Percentiles rank a stretch among this genome's conserved stretches.
Evolutionary conservation across 2,113 vertebrate genomes (phyloP).

Genomic region (Eulemur rufifrons): DNA sequence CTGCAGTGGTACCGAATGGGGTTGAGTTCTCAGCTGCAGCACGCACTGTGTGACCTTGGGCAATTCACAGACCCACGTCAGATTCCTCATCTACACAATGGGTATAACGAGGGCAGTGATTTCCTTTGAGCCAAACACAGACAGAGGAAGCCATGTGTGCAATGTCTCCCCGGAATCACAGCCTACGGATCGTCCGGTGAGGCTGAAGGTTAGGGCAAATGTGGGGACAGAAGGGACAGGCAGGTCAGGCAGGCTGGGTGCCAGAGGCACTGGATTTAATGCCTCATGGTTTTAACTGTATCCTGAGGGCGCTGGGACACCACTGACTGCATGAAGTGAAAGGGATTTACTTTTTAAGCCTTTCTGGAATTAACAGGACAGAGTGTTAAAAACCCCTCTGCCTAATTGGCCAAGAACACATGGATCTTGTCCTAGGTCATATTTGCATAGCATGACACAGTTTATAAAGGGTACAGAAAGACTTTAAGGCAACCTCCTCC

Average conservation of each 20-base stretch:
- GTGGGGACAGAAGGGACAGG: not conserved
- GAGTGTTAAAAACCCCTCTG: not conserved
- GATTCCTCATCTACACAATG: not conserved
- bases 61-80: not conserved
- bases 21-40: not conserved
- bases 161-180: not conserved
- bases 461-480: not conserved
- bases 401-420: not conserved
- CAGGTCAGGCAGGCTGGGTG: not conserved
- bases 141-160: not conserved
- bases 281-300: not conserved
- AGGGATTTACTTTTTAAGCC: not conserved
- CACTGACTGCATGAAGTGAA: not conserved
- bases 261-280: not conserved
- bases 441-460: not conserved
- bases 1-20: not conserved
- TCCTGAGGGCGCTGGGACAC: not conserved
- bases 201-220: not conserved
- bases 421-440: not conserved
- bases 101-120: too few relatives aligned
- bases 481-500: not conserved
- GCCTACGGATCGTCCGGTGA: fast-evolving
- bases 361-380: not conserved
- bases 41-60: not conserved
- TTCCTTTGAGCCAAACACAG: not conserved